These are phyloP conservation scores for Atta colombica DNA, from an alignment of 1,140 invertebrate genomes.

Conservation along the genomic window DNA sequence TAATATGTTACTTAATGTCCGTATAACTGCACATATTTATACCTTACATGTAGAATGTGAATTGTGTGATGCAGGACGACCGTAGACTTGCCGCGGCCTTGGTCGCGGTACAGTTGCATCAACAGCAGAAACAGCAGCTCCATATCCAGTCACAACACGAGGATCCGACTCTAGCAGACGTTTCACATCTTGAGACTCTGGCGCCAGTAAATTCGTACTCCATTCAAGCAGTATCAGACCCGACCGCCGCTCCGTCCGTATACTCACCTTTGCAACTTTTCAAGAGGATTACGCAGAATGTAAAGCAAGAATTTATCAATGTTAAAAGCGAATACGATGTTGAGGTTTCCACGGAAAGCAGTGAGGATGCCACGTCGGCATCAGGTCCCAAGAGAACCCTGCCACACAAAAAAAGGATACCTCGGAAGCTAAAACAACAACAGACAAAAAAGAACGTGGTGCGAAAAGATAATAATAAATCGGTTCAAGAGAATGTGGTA, in stretches of 20 bases:
- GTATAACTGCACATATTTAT: conserved; percentile 24
- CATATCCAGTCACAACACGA: conserved; percentile 79
- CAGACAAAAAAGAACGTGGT: conserved; percentile 79
- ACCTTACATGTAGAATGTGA: conserved; percentile 47
- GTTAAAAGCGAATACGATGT: conserved; percentile 84
- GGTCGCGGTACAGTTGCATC: conserved; percentile 86
- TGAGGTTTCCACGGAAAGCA: conserved; percentile 82
- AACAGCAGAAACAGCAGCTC: conserved; percentile 85
- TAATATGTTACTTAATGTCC: conserved; percentile 4
- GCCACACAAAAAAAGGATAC: conserved; percentile 88
- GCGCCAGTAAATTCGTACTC: conserved; percentile 82
- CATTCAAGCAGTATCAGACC: conserved; percentile 82
- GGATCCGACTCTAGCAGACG: conserved; percentile 80
- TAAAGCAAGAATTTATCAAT: conserved; percentile 84
- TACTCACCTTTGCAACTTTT: conserved; percentile 80
- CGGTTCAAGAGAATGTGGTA: conserved; percentile 59
- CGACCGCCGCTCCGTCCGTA: conserved; percentile 75
- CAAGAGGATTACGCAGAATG: conserved; percentile 79
- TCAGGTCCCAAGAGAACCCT: conserved; percentile 85
- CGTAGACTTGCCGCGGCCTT: conserved; percentile 86
- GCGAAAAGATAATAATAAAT: conserved; percentile 75
- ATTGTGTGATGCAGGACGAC: conserved; percentile 83
- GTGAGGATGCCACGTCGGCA: conserved; percentile 80
- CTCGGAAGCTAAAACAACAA: conserved; percentile 87
- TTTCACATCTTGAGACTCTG: conserved; percentile 81